phyloP scores from a whole-genome alignment of 2,888 invertebrate genomes.

The Timema cristinae region DNA sequence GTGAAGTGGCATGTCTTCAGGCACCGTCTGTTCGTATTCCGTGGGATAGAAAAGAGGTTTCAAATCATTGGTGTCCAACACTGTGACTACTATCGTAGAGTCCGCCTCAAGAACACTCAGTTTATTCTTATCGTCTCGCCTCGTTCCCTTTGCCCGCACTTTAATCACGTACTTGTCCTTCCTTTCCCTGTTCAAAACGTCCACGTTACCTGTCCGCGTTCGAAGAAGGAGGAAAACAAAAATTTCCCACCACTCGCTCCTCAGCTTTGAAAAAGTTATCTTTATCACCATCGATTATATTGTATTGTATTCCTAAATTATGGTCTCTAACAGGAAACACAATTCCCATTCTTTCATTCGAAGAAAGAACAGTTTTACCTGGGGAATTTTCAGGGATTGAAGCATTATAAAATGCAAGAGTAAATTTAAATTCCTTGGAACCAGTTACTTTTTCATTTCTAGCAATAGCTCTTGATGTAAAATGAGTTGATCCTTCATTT shows the following conservation, averaged over 20 bases:
- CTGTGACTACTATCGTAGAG: conserved; percentile 63
- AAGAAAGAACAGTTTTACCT: conserved; percentile 77
- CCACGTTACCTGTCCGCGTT: conserved; percentile 79
- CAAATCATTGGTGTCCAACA: conserved; percentile 85
- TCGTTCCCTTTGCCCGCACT: conserved; percentile 65
- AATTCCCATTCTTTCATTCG: conserved; percentile 77
- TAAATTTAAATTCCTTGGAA: conserved; percentile 58
- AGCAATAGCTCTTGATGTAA: too few relatives aligned
- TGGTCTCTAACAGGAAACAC: conserved; percentile 43
- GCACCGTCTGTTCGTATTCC: conserved; percentile 80
- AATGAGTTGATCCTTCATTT: too few relatives aligned
- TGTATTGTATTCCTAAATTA: conserved; percentile 67
- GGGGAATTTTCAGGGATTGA: conserved; percentile 89
- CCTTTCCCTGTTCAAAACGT: conserved; percentile 90
- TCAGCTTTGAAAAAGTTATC: conserved; percentile 93
- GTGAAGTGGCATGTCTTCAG: conserved; percentile 84
- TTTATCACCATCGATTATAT: conserved; percentile 81
- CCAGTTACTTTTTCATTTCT: too few relatives aligned
- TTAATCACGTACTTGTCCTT: conserved; percentile 76
- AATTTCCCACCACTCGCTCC: conserved; percentile 84
- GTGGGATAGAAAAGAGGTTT: conserved; percentile 90
- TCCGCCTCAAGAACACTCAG: conserved; percentile 61
- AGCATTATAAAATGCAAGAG: conserved; percentile 73
- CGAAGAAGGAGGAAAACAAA: conserved; percentile 86
- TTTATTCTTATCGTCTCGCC: conserved; percentile 54